Evolutionary conservation across 2,888 invertebrate species (phyloP), one percentile per base, ranked within the genome.

Genomic region (Operophtera brumata): DNA sequence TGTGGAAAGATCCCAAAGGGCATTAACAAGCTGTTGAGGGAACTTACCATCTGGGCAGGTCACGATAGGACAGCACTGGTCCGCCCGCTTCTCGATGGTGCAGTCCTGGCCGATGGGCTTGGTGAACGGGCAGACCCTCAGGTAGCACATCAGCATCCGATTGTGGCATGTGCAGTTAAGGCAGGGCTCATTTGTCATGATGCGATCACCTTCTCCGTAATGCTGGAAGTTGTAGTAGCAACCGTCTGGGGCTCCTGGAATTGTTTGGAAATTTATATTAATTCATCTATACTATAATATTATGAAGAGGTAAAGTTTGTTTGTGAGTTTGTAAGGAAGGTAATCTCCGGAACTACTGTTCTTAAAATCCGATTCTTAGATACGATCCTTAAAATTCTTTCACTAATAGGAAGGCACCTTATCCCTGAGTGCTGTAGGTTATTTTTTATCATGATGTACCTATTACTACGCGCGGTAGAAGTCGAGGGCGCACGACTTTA

Each of bases 151-250:
- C 60, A 98, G 92, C 96, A 97, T 97, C 78, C 94, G 94, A 78
- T 97, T 96, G 91, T 96, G 96, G 85, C 97, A 98, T 66, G 97
- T 97, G 88, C 97, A 98, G 89, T 98, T 98, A 65, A 98, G 92
- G 84, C 97, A 97, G 69, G 97, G 97, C 84, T 98, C 97, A 91
- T 97, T 97, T 69, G 97, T 97, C 89, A 96, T 92, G 78, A 98
- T 97, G 78, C 97, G 93, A 84, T 97, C 97, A 54, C 97, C 97
- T 91, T 97, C 97, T 64, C 95, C 94, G 86, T 97, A 97, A 77
- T 96, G 96, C 84, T 96, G 96, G 86, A 96, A 96, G 91, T 97
- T 97, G 90, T 97, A 97, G 88, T 96, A 97, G 83, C 97, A 97
- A 70, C 96, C 96, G 68, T 92, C 91, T 58, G 92, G 70, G 57